These are phyloP conservation scores for Pseudomugil tenellus DNA, from an alignment of 2,797 vertebrate genomes.

Conservation along the genomic window DNA sequence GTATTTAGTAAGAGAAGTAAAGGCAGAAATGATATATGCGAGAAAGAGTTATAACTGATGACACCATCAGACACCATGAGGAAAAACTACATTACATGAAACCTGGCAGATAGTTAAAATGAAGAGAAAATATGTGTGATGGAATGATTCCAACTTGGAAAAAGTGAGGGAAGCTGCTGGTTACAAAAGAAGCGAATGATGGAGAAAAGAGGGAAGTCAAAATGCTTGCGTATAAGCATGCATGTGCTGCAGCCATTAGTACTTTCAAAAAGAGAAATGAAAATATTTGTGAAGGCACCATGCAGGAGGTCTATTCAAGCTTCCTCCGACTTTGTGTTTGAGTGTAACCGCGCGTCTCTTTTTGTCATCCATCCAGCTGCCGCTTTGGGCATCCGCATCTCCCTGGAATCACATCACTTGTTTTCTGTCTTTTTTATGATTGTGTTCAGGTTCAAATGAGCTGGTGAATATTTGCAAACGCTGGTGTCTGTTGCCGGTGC, in stretches of 20 bases:
- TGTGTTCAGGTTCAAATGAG: conserved; percentile 53
- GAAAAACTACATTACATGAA: conserved; percentile 27
- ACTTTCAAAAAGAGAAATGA: conserved; percentile 11
- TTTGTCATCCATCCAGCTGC: conserved; percentile 21
- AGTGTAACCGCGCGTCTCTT: conserved; percentile 33
- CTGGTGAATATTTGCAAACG: conserved; percentile 66
- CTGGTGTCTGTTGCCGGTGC: conserved; percentile 53
- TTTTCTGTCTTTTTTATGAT: conserved; percentile 37
- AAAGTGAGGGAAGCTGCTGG: conserved; percentile 59
- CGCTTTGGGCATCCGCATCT: conserved; percentile 32
- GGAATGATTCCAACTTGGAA: conserved; percentile 58
- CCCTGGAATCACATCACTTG: conserved; percentile 33
- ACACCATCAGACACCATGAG: neutral
- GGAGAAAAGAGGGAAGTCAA: conserved; percentile 29
- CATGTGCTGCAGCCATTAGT: conserved; percentile 45
- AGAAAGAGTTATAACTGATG: neutral
- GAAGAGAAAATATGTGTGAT: conserved; percentile 40
- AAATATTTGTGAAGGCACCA: conserved; percentile 30
- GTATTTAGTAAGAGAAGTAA: neutral
- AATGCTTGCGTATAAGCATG: conserved; percentile 48
- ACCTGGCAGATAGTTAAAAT: conserved; percentile 33
- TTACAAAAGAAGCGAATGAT: conserved; percentile 38
- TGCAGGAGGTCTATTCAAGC: conserved; percentile 28
- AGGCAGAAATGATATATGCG: neutral
- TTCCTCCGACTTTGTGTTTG: conserved; percentile 42